Evolutionary conservation across 1,140 invertebrate genomes (phyloP).

Genomic region (Leptopilina clavipes): DNA sequence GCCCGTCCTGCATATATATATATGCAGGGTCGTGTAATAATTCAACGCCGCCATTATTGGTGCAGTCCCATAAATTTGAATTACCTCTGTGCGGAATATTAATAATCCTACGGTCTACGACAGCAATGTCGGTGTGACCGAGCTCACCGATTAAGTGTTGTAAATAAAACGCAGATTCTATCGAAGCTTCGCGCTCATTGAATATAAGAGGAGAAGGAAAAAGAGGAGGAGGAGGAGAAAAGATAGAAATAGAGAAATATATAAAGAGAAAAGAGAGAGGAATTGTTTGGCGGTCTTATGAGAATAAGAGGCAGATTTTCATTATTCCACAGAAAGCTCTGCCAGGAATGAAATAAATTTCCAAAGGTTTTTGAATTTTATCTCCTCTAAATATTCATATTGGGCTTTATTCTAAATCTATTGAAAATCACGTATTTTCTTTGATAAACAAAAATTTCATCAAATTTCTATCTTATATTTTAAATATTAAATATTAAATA

Average conservation of each 20-base stretch:
- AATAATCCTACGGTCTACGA: slow-evolving; percentile 50
- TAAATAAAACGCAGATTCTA: slow-evolving; percentile 53
- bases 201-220: neutral
- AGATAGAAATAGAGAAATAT: too few relatives aligned
- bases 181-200: slow-evolving; percentile 47
- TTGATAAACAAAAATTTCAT: too few relatives aligned
- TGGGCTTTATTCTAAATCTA: too few relatives aligned
- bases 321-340: slow-evolving; percentile 10
- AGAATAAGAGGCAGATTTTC: slow-evolving; percentile 24
- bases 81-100: slow-evolving; percentile 52
- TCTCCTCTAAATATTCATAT: too few relatives aligned
- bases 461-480: too few relatives aligned
- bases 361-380: neutral
- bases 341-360: neutral
- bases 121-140: slow-evolving; percentile 49
- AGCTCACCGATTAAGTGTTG: slow-evolving; percentile 51
- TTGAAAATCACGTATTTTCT: too few relatives aligned
- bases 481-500: too few relatives aligned
- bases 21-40: slow-evolving; percentile 52
- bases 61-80: slow-evolving; percentile 57
- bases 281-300: slow-evolving; percentile 3
- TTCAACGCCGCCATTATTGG: slow-evolving; percentile 54
- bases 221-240: too few relatives aligned
- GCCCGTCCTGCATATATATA: slow-evolving; percentile 47
- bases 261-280: too few relatives aligned